Percentiles rank a stretch among this genome's conserved stretches.
Evolutionary conservation across 2,888 invertebrate species (phyloP).

Genomic region (Crocallis elinguaria): DNA sequence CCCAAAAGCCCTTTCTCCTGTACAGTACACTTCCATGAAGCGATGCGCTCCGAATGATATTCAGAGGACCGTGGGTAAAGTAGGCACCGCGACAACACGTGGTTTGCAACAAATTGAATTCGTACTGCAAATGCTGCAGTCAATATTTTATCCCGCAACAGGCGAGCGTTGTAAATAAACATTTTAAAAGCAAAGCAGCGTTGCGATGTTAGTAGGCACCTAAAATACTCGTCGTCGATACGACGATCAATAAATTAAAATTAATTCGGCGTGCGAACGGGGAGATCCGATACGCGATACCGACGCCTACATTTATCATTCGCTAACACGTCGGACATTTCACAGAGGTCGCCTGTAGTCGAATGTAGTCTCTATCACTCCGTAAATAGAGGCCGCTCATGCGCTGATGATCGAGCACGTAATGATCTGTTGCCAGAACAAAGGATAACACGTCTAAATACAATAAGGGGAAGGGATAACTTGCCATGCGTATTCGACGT

Average conservation of each 20-base stretch:
- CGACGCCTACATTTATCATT: constrained; percentile 85
- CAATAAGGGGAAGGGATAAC: constrained; percentile 75
- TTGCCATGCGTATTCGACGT: constrained; percentile 61
- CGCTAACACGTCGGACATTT: constrained; percentile 84
- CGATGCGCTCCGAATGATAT: neutral
- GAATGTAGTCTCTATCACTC: constrained; percentile 69
- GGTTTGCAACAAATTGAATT: constrained; percentile 23
- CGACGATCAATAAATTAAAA: constrained; percentile 85
- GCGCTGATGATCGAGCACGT: constrained; percentile 65
- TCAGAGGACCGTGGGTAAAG: constrained; percentile 1
- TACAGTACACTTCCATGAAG: neutral
- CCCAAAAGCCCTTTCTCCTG: no score
- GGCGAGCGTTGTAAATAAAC: constrained; percentile 63
- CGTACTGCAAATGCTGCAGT: constrained; percentile 26
- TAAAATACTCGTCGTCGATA: constrained; percentile 81
- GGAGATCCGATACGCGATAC: constrained; percentile 83
- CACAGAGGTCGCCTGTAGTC: constrained; percentile 65
- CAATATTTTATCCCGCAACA: constrained; percentile 49
- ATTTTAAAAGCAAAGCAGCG: constrained; percentile 69
- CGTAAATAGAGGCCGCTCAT: constrained; percentile 59
- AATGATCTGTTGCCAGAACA: constrained; percentile 71
- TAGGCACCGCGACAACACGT: constrained; percentile 1
- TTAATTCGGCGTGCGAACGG: constrained; percentile 85
- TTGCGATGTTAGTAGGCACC: constrained; percentile 74
- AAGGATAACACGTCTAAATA: constrained; percentile 80